Conservation (phyloP, 1,140 invertebrate genomes). For the Cotesia typhae region DNA sequence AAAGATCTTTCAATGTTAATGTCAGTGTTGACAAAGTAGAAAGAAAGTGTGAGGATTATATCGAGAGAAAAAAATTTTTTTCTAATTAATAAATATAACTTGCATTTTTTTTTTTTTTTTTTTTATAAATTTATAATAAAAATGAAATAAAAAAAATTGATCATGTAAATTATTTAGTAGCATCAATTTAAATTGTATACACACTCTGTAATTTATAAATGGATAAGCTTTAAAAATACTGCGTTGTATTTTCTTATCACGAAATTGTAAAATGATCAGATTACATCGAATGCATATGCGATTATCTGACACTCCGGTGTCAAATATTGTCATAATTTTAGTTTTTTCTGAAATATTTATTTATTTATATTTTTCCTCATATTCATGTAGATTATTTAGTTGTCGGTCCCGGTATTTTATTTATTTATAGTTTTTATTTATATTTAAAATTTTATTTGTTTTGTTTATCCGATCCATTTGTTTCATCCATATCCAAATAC, state of each 20-base stretch:
- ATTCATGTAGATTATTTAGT: not conserved
- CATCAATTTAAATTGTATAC: no score
- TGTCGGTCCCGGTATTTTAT: not conserved
- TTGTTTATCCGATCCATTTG: constrained; percentile 34
- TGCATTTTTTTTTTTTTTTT: no score
- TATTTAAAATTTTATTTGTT: constrained; percentile 22
- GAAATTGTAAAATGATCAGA: constrained; percentile 5
- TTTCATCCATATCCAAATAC: constrained; percentile 41
- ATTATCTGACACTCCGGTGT: constrained; percentile 32
- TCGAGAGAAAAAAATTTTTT: no score
- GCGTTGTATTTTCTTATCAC: constrained; percentile 10
- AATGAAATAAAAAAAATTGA: no score
- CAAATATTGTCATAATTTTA: constrained; percentile 25
- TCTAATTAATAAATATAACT: no score
- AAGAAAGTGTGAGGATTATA: no score
- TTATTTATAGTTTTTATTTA: constrained; percentile 28
- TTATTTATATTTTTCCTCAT: not conserved
- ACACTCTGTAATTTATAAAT: no score
- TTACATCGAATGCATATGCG: constrained; percentile 31
- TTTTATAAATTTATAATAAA: no score
- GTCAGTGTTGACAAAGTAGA: no score
- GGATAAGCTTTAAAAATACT: not conserved
- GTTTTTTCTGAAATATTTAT: constrained; percentile 22
- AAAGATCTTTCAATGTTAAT: no score
- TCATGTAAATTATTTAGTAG: no score